Evolutionary conservation across 2,113 vertebrate genomes (phyloP).

Genomic region (Pelvicachromis taeniatus): DNA sequence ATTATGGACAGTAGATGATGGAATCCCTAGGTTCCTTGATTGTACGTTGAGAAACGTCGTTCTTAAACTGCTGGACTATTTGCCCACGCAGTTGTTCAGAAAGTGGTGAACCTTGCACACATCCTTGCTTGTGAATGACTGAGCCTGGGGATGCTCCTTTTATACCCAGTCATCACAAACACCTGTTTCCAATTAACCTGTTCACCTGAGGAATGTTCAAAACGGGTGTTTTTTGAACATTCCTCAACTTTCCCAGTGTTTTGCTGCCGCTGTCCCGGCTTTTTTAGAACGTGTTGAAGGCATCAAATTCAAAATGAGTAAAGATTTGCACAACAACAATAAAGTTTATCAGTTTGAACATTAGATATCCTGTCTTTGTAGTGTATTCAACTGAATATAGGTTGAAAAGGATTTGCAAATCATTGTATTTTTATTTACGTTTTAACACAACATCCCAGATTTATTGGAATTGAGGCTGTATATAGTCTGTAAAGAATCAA

Average conservation of each 20-base stretch:
- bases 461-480: not conserved
- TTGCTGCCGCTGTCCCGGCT: not conserved
- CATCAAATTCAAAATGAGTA: not conserved
- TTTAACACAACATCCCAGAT: not conserved
- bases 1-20: not conserved
- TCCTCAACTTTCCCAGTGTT: not conserved
- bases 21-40: not conserved
- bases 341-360: not conserved
- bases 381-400: not conserved
- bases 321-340: not conserved
- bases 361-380: not conserved
- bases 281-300: not conserved
- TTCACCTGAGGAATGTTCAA: not conserved
- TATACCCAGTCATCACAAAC: not conserved
- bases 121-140: not conserved
- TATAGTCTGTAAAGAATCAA: not conserved
- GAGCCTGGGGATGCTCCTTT: not conserved
- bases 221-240: not conserved
- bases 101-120: not conserved
- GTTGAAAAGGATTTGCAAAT: not conserved
- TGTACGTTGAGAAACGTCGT: not conserved
- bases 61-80: not conserved
- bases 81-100: too few relatives aligned
- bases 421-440: accelerated
- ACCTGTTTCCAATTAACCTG: not conserved